These are phyloP conservation scores for Habrosyne pyritoides DNA, from an alignment of 2,888 invertebrate species.

Conservation along the genomic window DNA sequence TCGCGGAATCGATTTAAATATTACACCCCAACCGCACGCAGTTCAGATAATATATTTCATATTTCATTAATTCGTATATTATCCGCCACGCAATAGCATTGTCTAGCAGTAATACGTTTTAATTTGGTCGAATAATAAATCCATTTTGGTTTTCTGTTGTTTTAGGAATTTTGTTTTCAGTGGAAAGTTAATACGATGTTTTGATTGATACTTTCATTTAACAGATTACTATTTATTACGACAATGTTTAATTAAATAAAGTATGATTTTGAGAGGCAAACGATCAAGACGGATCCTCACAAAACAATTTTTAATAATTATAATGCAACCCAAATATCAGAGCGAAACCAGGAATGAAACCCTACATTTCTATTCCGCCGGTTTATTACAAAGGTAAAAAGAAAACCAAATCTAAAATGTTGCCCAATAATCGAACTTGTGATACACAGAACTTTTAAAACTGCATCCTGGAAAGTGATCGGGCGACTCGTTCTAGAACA, in stretches of 20 bases:
- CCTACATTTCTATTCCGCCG: too few species aligned
- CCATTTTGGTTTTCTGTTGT: not conserved
- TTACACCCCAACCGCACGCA: conserved; percentile 18
- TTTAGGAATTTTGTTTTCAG: too few species aligned
- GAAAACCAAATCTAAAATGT: conserved; percentile 1
- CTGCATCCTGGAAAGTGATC: conserved; percentile 40
- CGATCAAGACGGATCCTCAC: too few species aligned
- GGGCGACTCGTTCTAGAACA: conserved; percentile 29
- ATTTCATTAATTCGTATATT: conserved; percentile 27
- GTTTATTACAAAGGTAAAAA: too few species aligned
- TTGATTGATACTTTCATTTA: too few species aligned
- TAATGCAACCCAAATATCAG: not conserved
- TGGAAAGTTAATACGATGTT: too few species aligned
- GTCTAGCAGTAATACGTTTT: conserved; percentile 22
- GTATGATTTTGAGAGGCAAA: too few species aligned
- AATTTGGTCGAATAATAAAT: conserved; percentile 27
- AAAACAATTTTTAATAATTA: too few species aligned
- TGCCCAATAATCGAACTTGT: conserved; percentile 11
- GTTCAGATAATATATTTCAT: conserved; percentile 19
- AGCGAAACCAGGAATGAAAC: not conserved
- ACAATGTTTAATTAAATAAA: too few species aligned
- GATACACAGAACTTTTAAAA: conserved; percentile 35
- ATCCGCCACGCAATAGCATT: conserved; percentile 7
- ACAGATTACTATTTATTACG: too few species aligned
- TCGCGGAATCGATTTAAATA: conserved; percentile 28